Conservation (phyloP, 2,888 invertebrate species). For the Aplocera efformata region DNA sequence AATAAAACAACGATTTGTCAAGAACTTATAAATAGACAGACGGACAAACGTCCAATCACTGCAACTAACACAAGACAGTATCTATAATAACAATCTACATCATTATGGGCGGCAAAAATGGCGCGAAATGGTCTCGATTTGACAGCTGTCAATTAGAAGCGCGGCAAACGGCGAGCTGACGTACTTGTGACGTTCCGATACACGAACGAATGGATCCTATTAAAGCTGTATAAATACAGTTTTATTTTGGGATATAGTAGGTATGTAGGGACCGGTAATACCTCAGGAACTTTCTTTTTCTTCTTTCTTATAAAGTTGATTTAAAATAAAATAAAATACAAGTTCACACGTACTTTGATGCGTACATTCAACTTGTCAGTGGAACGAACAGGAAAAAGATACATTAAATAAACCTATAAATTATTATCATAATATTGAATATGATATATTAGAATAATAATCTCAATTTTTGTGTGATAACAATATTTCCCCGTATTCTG, state of each 20-base stretch:
- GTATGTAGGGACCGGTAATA: not conserved
- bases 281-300: too few relatives aligned
- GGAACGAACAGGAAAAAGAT: too few relatives aligned
- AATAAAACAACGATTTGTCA: slow-evolving; percentile 23
- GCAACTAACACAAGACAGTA: slow-evolving; percentile 40
- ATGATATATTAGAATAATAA: too few relatives aligned
- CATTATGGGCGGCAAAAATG: slow-evolving; percentile 54
- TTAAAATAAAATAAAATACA: too few relatives aligned
- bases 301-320: too few relatives aligned
- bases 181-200: slow-evolving; percentile 48
- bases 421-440: too few relatives aligned
- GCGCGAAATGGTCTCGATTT: slow-evolving; percentile 64
- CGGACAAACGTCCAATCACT: slow-evolving; percentile 36
- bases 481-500: too few relatives aligned
- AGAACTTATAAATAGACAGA: slow-evolving; percentile 26
- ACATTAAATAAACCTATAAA: too few relatives aligned
- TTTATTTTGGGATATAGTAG: slow-evolving; percentile 9
- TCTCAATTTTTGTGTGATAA: too few relatives aligned
- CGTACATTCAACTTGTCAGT: too few relatives aligned
- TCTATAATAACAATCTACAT: slow-evolving; percentile 63
- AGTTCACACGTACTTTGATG: too few relatives aligned
- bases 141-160: slow-evolving; percentile 77
- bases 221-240: slow-evolving; percentile 14
- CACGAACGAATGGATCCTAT: slow-evolving; percentile 31
- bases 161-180: slow-evolving; percentile 47